These are phyloP conservation scores for Drosophila seclusa DNA, from an alignment of 2,888 invertebrate species.

Conservation along the genomic window DNA sequence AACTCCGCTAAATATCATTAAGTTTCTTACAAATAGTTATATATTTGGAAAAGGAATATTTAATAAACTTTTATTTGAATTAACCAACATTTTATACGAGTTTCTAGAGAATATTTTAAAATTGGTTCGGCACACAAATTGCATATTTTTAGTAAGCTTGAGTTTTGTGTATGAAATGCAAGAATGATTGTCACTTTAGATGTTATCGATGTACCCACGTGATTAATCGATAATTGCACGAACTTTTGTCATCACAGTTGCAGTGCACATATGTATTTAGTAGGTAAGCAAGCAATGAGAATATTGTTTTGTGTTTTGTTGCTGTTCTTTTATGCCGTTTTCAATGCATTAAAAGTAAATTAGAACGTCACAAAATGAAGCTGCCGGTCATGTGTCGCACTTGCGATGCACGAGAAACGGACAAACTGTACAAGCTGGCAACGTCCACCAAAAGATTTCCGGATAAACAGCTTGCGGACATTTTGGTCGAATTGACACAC, in stretches of 20 bases:
- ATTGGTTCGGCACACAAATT: neutral
- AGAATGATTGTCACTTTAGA: neutral
- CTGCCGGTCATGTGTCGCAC: conserved; percentile 67
- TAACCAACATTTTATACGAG: neutral
- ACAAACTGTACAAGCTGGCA: conserved; percentile 54
- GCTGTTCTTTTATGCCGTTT: conserved; percentile 8
- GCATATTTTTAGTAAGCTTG: neutral
- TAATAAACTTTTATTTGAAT: neutral
- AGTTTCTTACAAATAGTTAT: neutral
- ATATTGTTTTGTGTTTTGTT: conserved; percentile 32
- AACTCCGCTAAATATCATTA: neutral
- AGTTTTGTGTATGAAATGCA: conserved; percentile 10
- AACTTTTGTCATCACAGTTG: conserved; percentile 43
- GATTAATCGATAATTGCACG: conserved; percentile 13
- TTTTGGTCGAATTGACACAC: conserved; percentile 61
- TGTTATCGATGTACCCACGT: conserved; percentile 4
- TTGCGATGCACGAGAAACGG: conserved; percentile 64
- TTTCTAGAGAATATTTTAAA: neutral
- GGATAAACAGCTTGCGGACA: conserved; percentile 61
- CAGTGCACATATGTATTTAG: conserved; percentile 36
- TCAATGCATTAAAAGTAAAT: conserved; percentile 8
- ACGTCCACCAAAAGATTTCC: conserved; percentile 65
- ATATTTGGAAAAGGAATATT: neutral
- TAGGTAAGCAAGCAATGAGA: conserved; percentile 25
- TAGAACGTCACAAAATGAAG: conserved; percentile 52